Conservation (phyloP, 2,888 invertebrate genomes). For the Nephrotoma flavescens region DNA sequence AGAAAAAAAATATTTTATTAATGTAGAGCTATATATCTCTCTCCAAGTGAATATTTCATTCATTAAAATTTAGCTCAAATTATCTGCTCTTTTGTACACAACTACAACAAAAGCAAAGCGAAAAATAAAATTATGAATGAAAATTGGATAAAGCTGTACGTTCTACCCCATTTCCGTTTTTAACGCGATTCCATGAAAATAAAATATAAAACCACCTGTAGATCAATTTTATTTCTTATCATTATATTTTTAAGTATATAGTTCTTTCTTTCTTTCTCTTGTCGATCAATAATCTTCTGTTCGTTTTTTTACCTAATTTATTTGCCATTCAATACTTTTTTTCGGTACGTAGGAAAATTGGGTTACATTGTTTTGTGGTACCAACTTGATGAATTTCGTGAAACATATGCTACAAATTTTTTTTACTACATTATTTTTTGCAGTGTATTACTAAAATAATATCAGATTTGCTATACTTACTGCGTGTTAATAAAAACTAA, state of each 20-base stretch:
- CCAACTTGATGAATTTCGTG: background rate
- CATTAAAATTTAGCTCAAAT: background rate
- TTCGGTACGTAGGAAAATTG: background rate
- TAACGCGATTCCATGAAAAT: background rate
- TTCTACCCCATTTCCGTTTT: background rate
- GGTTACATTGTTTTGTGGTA: background rate
- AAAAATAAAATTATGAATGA: background rate
- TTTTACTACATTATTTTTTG: background rate
- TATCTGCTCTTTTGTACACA: background rate
- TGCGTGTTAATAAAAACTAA: background rate
- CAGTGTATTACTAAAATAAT: background rate
- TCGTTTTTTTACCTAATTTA: background rate
- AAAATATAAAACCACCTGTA: background rate
- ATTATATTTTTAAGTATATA: background rate
- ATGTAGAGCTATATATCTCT: background rate
- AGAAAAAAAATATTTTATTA: too few relatives aligned
- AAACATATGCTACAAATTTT: background rate
- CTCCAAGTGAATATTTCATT: background rate
- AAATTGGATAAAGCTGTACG: background rate
- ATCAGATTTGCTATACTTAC: background rate
- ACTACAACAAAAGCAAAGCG: background rate
- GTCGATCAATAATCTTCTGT: background rate
- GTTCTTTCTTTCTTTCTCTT: background rate
- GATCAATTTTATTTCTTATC: background rate
- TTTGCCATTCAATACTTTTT: background rate